Conservation (phyloP, 2,888 invertebrate genomes). For the Polymixis lichenea region DNA sequence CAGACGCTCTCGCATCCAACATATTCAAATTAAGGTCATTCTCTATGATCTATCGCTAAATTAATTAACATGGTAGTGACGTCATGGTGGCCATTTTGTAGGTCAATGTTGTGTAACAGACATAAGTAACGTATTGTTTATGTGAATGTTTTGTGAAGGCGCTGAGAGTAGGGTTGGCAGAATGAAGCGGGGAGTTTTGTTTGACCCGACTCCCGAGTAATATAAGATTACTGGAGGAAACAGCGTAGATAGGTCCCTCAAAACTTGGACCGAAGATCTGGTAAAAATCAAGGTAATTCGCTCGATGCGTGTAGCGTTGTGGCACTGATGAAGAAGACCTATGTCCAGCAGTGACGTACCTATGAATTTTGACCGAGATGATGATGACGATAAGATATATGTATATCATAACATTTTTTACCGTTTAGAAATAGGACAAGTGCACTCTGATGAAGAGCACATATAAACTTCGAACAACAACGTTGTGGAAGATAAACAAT, state of each 20-base stretch:
- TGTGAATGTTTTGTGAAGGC: constrained; percentile 57
- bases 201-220: background rate
- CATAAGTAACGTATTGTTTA: constrained; percentile 61
- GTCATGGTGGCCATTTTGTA: constrained; percentile 47
- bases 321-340: background rate
- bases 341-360: background rate
- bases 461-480: background rate
- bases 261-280: background rate
- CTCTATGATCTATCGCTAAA: constrained; percentile 60
- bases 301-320: no score
- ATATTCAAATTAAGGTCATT: constrained; percentile 68
- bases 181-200: background rate
- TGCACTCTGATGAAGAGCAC: background rate
- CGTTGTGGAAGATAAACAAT: background rate
- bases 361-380: background rate
- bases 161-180: constrained; percentile 44
- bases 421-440: background rate
- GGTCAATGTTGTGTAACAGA: constrained; percentile 66
- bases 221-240: background rate
- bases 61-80: constrained; percentile 59
- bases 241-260: background rate
- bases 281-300: background rate
- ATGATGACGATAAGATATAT: background rate
- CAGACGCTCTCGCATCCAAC: constrained; percentile 35
- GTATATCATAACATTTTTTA: background rate